phyloP scores from a whole-genome alignment of 2,888 invertebrate species.

The Tanaodytes sp. region DNA sequence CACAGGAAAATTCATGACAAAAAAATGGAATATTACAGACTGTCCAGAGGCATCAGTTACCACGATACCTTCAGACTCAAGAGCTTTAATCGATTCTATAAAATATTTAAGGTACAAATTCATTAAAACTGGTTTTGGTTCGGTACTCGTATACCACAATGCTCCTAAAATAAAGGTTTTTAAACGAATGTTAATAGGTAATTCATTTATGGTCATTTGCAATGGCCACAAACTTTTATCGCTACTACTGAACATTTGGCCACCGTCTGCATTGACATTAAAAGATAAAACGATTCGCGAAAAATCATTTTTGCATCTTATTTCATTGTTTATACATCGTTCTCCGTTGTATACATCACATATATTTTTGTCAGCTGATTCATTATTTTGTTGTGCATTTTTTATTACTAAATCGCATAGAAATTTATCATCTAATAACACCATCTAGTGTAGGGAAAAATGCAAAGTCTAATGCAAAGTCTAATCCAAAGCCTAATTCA shows the following conservation, averaged over 20 bases:
- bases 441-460: too few relatives aligned
- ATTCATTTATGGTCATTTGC: slow-evolving; percentile 18
- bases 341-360: background rate
- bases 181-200: slow-evolving; percentile 5
- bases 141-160: slow-evolving; percentile 14
- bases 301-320: background rate
- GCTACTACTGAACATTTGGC: slow-evolving; percentile 7
- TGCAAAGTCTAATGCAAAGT: too few relatives aligned
- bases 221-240: slow-evolving; percentile 15
- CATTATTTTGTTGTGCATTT: background rate
- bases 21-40: background rate
- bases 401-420: too few relatives aligned
- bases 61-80: background rate
- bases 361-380: background rate
- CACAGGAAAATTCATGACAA: background rate
- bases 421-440: too few relatives aligned
- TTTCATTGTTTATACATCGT: background rate
- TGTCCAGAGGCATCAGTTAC: background rate
- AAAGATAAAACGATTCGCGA: background rate
- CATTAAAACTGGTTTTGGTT: slow-evolving; percentile 19
- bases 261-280: slow-evolving; percentile 19
- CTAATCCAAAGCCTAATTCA: too few relatives aligned
- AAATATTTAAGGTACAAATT: slow-evolving; percentile 19
- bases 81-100: background rate
- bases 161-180: background rate